Base-by-base conservation (phyloP, 2,888 invertebrate genomes). In the Silvanus unidentatus region DNA sequence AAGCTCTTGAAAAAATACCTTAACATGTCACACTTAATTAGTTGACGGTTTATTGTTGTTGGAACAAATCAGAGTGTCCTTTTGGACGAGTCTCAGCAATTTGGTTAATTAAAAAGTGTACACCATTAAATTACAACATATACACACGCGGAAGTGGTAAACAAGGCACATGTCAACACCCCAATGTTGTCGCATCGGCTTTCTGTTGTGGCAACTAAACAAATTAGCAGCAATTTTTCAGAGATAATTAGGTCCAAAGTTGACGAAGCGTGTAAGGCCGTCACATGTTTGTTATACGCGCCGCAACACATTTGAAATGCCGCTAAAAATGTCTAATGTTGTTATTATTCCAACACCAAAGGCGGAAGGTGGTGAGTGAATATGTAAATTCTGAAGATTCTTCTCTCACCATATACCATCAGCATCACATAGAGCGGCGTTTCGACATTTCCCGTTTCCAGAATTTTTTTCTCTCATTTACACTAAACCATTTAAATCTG, bases 221-320 rank as follows among this genome's bases (percentile, higher is more conserved):
- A 58, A 57, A 66, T 66, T 63, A 63, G 59, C 61, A 47, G 57
- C 60, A 53, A 64, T 66, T 65, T 66, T 66, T 65, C 65, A 64
- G 49, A 51, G 56, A 58, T 64, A 64, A 65, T 65, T 65, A 64
- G 60, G 54, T 59, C 48, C 48, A 49, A 48, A 51, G 61, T 53
- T 58, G 64, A 58, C 65, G 60, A 57, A 57, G 58, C 64, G 63
- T 64, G 40, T 35, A 39, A 37, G 11, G 42, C 29, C 11, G 15
- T 40, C 28, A 11, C n/a, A 14, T 27, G 28, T n/a, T 13, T 29
- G 40, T 22, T 29, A 42, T 46, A 48, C 38, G 47, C 48, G 44
- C 46, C n/a, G n/a, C n/a, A n/a, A 44, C 27, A 32, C 30, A 35
- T 27, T 39, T 28, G 40, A 40, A 39, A 44, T 40, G 32, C 41